Base-by-base conservation (phyloP, 2,888 invertebrate genomes). In the Drosophila affinis region DNA sequence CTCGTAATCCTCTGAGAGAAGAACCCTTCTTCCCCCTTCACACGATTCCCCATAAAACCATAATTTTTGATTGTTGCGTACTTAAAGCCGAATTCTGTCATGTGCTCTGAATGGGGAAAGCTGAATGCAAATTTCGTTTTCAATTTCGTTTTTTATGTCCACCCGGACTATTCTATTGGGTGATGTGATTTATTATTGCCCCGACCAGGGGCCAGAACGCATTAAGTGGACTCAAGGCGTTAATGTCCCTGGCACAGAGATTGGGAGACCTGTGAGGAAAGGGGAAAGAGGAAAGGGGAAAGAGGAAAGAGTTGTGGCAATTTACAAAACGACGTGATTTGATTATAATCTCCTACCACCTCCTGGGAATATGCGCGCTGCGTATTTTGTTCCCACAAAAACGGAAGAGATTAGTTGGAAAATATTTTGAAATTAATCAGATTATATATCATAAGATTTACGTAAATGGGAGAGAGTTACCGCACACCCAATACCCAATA, bases 21-120 rank as follows among this genome's bases (percentile, higher is more conserved):
- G 62, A 79, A 68, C 67, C 70, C 71, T 75, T 80, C 63, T 7
- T 47, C 17, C 27, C 52, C 34, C 4, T 34, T 14, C 12, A 14
- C 5, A 34, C 34, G 12, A 14, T 12, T 44, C 48, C 47, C 68
- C 46, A 81, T 79, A 75, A 85, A 76, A 82, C 72, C 85, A 87
- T 84, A 76, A 82, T 86, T 73, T 82, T 77, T 82, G 75, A 84
- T 84, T 88, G 83, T 85, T 72, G 76, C 79, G 72, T 77, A 72
- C 79, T 88, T 84, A 76, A 83, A 83, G 79, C 71, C 32, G 59
- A 49, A 52, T 61, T 48, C 45, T 32, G 58, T 74, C 67, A 57
- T 67, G 74, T 57, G 54, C 34, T 14, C 34, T 14, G 10, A 34
- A 34, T 17, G 39, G 7, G 39, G n/a, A 14, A n/a, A n/a, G 52